Base-by-base conservation (phyloP, 2,113 vertebrate species). In the Corythaixoides concolor region DNA sequence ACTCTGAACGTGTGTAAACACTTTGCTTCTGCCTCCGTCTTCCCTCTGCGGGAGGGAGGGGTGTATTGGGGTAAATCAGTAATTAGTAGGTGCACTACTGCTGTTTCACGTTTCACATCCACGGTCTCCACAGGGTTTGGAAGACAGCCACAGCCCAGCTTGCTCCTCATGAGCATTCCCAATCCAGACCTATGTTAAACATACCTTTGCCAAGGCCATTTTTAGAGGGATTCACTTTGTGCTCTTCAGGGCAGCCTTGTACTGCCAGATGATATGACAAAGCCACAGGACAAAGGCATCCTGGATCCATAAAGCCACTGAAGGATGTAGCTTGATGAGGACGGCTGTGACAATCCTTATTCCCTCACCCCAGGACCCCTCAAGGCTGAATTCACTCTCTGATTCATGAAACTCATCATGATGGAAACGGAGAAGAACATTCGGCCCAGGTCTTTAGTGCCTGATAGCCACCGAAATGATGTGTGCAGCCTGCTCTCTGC, bases 191-290 rank as follows among this genome's bases (percentile, higher is more conserved):
- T 13, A 5, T 4, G 19, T 41, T 47, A 83, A 68, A 72, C 56
- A 67, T 8, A 26, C 28, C 32, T 47, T 26, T 63, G 47, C 39
- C 26, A 37, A 68, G 49, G 58, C 22, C 24, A 15, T 19, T 67
- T 63, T 64, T 14, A 86, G 62, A 78, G 30, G 60, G 20, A 75
- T 58, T 49, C 28, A 6, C n/a, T 72, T 59, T 41, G 60, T 1
- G 16, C 53, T 63, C 13, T 28, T 64, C 18, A 84, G 62, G 52
- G 43, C 45, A 60, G 33, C 41, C 13, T 50, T 8, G 19, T 33
- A 30, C n/a, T 59, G 50, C 50, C 32, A 59, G 28, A 24, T 0
- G 0, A 39, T 17, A 33, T 11, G 50, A 26, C 0, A 4, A 39
- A 70, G 47, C 22, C 35, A 26, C 0, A 0, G 50, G 28, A 20